Conservation (phyloP, 1,140 invertebrate species). For the Acromyrmex charruanus region DNA sequence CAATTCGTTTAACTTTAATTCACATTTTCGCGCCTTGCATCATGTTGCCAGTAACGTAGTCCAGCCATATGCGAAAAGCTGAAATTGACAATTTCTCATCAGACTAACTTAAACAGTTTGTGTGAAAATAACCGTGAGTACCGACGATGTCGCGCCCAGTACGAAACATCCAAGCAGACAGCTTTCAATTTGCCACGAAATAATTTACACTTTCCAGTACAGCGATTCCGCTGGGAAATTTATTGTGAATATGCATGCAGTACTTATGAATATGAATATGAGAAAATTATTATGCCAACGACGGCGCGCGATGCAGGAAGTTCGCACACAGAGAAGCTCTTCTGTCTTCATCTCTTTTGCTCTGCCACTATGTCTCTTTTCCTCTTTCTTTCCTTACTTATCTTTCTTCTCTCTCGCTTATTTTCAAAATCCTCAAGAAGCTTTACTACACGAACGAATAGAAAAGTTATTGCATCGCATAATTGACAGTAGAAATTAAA, state of each 20-base stretch:
- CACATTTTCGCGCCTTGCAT: background rate
- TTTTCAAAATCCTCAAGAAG: constrained; percentile 6
- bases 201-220: constrained; percentile 72
- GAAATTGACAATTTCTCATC: constrained; percentile 55
- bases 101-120: constrained; percentile 51
- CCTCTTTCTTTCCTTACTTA: background rate
- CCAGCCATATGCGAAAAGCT: constrained; percentile 24
- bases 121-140: constrained; percentile 22
- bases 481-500: constrained; percentile 31
- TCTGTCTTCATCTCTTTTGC: background rate
- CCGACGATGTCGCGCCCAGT: background rate
- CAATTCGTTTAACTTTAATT: constrained; percentile 29
- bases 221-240: constrained; percentile 64
- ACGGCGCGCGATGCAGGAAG: constrained; percentile 52
- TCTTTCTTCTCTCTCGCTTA: background rate
- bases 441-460: background rate
- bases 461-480: background rate
- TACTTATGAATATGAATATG: constrained; percentile 76
- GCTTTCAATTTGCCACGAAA: constrained; percentile 73
- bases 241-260: constrained; percentile 75
- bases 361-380: background rate
- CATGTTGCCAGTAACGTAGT: background rate
- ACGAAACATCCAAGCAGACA: constrained; percentile 28
- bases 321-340: constrained; percentile 35
- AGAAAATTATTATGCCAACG: constrained; percentile 71